These are phyloP conservation scores for Caenorhabditis sp. DNA, from an alignment of 2,888 invertebrate genomes.

Conservation along the genomic window DNA sequence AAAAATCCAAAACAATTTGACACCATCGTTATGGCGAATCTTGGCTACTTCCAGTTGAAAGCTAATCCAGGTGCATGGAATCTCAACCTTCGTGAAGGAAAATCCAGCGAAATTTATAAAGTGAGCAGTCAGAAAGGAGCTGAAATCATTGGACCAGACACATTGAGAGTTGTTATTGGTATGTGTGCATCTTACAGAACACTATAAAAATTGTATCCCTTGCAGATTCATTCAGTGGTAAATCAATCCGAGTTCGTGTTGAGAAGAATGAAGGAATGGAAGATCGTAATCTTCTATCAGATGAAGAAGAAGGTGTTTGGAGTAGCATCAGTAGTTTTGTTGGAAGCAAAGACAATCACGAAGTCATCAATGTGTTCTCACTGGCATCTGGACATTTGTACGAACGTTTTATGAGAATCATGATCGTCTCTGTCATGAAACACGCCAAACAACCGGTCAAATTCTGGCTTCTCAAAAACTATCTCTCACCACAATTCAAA, in stretches of 20 bases:
- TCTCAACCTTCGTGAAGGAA: conserved; percentile 86
- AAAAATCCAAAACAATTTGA: conserved; percentile 79
- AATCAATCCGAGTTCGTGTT: conserved; percentile 75
- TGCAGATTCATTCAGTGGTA: conserved; percentile 67
- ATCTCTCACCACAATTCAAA: conserved; percentile 93
- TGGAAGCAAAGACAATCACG: conserved; percentile 37
- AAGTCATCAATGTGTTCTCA: conserved; percentile 89
- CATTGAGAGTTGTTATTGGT: conserved; percentile 37
- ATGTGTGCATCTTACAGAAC: neutral
- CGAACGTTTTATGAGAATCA: conserved; percentile 86
- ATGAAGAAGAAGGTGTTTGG: conserved; percentile 79
- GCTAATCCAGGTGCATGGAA: conserved; percentile 97
- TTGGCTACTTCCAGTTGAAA: conserved; percentile 92
- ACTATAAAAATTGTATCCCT: too few species aligned
- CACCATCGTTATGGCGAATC: conserved; percentile 99
- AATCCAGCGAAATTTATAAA: conserved; percentile 92
- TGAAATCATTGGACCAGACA: conserved; percentile 48
- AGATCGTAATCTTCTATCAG: conserved; percentile 85
- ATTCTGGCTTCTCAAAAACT: conserved; percentile 99
- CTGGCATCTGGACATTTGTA: conserved; percentile 97
- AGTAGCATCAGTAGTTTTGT: conserved; percentile 39
- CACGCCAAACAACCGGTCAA: conserved; percentile 92
- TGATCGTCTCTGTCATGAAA: conserved; percentile 88
- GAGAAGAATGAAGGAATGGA: conserved; percentile 88
- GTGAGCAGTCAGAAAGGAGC: conserved; percentile 74